Evolutionary conservation across 2,113 vertebrate species (phyloP).

Genomic region (Oncorhynchus gorbuscha): DNA sequence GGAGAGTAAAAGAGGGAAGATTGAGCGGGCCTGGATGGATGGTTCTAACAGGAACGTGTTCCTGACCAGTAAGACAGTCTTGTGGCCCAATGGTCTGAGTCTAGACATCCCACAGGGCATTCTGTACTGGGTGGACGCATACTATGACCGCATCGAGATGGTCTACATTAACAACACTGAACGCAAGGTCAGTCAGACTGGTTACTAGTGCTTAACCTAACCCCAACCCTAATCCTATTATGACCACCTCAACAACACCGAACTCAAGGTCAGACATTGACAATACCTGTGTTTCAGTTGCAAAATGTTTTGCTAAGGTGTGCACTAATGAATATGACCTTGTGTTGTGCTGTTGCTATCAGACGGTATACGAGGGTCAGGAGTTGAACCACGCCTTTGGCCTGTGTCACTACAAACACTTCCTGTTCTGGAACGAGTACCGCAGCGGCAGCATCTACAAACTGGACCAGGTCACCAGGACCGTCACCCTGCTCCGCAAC

Average conservation of each 20-base stretch:
- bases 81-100: slow-evolving; percentile 97
- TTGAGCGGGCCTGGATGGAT: slow-evolving; percentile 97
- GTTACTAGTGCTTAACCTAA: background rate
- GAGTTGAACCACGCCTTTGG: slow-evolving; percentile 96
- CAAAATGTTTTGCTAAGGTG: too few relatives aligned
- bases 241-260: too few relatives aligned
- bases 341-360: background rate
- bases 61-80: slow-evolving; percentile 91
- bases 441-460: slow-evolving; percentile 95
- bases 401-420: slow-evolving; percentile 93
- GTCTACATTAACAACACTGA: slow-evolving; percentile 88
- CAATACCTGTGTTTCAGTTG: too few relatives aligned
- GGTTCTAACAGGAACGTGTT: slow-evolving; percentile 91
- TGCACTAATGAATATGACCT: background rate
- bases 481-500: slow-evolving; percentile 84
- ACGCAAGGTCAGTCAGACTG: slow-evolving; percentile 77
- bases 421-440: slow-evolving; percentile 98
- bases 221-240: too few relatives aligned
- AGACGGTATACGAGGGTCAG: slow-evolving; percentile 93
- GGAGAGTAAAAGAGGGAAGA: slow-evolving; percentile 93
- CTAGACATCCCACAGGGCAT: slow-evolving; percentile 90
- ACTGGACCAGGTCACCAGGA: slow-evolving; percentile 82
- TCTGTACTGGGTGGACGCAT: slow-evolving; percentile 97
- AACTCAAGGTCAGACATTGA: too few relatives aligned
- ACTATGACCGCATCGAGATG: slow-evolving; percentile 97